Base-by-base conservation (phyloP, 2,888 invertebrate genomes). In the Hermaeophaga mercurialis region DNA sequence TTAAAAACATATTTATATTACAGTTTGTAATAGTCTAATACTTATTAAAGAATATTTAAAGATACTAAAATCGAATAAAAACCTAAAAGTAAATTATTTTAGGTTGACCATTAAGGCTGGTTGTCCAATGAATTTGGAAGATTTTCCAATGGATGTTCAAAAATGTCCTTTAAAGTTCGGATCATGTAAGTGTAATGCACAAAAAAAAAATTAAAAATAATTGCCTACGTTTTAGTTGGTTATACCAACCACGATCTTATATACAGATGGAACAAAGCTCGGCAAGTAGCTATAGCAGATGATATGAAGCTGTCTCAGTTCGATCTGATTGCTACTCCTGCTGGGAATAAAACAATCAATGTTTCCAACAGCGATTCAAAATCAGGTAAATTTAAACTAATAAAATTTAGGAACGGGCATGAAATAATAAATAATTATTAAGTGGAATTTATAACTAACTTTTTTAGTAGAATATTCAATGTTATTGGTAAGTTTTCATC, bases 301-400 rank as follows among this genome's bases (percentile, higher is more conserved):
- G 91, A 90, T 75, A 90, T 91, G 86, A 89, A 89, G 77, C 81
- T 91, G 71, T 90, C 90, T 38, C 91, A 91, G 79, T 92, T 91
- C 78, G 90, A 90, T 80, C 81, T 92, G 64, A 86, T 90, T 56
- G 87, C 85, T 61, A 87, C 87, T 66, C 88, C 88, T 24, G 85
- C 87, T 22, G 86, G 85, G 56, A 88, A 88, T 77, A 81, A 85
- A 68, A 87, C 87, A 41, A 81, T 78, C 65, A 79, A 74, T 68
- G 76, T 78, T 39, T 65, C 74, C 31, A 75, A 70, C 64, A 72
- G 71, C 56, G 73, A 75, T 60, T 65, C 68, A 52, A 69, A 70
- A 66, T 66, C 72, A 69, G 73, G 72, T 72, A 24, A 11, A 15
- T 18, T 41, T 19, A 19, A 28, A 8, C n/a, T 28, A 6, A 28